A percentile compares a stretch with the other conserved stretches of the same genome.
Conservation (phyloP, 1,140 invertebrate genomes). For the Chlorops oryzae region DNA sequence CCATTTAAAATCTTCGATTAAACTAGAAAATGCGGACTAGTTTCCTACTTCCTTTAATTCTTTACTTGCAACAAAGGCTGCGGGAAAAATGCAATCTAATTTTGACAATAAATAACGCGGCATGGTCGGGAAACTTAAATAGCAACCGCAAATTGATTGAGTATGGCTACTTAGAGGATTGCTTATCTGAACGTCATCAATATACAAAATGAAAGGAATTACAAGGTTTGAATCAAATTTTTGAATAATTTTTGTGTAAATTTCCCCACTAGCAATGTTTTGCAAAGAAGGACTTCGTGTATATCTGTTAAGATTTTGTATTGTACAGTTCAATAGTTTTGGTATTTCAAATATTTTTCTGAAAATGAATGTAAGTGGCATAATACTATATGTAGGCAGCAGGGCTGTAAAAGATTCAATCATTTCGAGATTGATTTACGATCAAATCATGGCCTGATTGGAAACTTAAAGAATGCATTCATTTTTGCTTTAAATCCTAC, state of each 20-base stretch:
- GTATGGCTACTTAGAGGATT: conserved; percentile 7
- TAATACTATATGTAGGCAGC: too few species aligned
- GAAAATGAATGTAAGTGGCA: conserved; percentile 1
- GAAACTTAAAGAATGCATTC: too few species aligned
- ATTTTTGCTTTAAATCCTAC: too few species aligned
- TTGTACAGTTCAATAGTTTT: neutral
- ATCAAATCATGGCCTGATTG: too few species aligned
- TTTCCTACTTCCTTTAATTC: neutral
- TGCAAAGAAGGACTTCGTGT: neutral
- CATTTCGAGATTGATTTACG: too few species aligned
- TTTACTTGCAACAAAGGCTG: neutral
- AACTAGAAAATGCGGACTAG: neutral
- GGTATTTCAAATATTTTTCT: conserved; percentile 6
- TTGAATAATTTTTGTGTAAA: neutral
- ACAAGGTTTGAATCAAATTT: neutral
- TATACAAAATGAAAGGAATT: conserved; percentile 8
- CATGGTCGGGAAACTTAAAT: conserved; percentile 3
- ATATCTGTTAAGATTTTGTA: conserved; percentile 1
- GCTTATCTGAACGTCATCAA: conserved; percentile 7
- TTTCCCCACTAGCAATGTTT: neutral
- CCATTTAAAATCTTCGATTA: neutral
- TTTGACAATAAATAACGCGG: conserved; percentile 5
- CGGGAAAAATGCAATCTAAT: conserved; percentile 4
- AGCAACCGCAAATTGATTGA: neutral
- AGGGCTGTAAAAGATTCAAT: too few species aligned